phyloP scores from a whole-genome alignment of 2,888 invertebrate genomes.

The Nasonia oneida region DNA sequence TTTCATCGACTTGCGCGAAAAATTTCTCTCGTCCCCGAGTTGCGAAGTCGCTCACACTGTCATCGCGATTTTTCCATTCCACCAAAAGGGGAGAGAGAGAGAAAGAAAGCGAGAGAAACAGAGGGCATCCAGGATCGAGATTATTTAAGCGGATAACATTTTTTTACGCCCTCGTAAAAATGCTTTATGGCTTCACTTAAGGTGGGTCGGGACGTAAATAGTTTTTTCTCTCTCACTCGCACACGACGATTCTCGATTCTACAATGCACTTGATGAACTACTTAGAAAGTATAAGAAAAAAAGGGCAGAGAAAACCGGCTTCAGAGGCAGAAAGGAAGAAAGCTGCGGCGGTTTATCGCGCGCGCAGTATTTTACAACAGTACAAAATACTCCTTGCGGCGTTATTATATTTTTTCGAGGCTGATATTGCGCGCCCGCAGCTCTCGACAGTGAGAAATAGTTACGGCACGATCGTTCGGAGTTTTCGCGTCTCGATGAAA shows the following conservation, averaged over 20 bases:
- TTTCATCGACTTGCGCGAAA: slow-evolving; percentile 23
- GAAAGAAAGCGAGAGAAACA: too few relatives aligned
- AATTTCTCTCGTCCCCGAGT: slow-evolving; percentile 8
- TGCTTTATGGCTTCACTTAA: slow-evolving; percentile 52
- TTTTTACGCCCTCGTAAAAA: slow-evolving; percentile 60
- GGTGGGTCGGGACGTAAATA: slow-evolving; percentile 48
- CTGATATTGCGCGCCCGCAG: neutral
- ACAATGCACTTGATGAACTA: slow-evolving; percentile 55
- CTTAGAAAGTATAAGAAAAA: slow-evolving; percentile 39
- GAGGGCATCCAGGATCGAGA: slow-evolving; percentile 23
- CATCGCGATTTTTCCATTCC: slow-evolving; percentile 28
- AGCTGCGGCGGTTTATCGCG: slow-evolving; percentile 30
- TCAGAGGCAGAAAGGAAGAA: neutral
- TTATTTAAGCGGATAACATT: slow-evolving; percentile 59
- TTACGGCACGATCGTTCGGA: neutral
- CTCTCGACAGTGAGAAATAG: neutral
- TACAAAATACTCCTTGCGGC: slow-evolving; percentile 27
- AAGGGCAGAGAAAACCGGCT: neutral
- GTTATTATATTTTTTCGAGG: slow-evolving; percentile 21
- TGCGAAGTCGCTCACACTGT: slow-evolving; percentile 6
- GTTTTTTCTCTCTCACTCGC: slow-evolving; percentile 36
- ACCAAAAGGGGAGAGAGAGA: neutral
- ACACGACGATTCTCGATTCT: slow-evolving; percentile 22
- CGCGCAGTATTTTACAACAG: slow-evolving; percentile 32
- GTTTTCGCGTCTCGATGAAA: neutral